These are phyloP conservation scores for Diceros bicornis DNA, from an alignment of 2,797 vertebrate genomes.

Conservation along the genomic window DNA sequence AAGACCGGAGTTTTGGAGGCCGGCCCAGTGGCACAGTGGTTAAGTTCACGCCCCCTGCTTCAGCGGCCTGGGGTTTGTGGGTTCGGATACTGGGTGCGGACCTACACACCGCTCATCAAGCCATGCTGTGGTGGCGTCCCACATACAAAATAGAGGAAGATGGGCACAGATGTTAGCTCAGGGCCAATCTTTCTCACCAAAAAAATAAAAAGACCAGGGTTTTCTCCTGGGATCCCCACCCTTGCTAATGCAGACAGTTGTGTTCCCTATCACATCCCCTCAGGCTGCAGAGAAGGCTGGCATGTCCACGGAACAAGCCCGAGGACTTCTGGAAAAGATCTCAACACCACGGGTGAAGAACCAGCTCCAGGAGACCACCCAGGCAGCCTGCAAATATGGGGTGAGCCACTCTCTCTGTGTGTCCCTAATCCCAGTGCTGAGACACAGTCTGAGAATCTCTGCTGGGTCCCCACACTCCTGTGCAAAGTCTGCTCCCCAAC, in stretches of 20 bases:
- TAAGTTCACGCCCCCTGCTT: too few species aligned
- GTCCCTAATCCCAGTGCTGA: background rate
- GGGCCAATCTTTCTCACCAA: too few species aligned
- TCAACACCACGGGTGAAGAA: conserved; percentile 92
- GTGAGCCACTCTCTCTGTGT: conserved; percentile 86
- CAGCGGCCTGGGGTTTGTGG: too few species aligned
- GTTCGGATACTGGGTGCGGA: too few species aligned
- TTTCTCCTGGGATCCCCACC: background rate
- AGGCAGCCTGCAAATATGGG: conserved; percentile 91
- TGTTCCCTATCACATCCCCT: background rate
- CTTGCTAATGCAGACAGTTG: background rate
- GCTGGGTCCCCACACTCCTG: background rate
- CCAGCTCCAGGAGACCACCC: conserved; percentile 91
- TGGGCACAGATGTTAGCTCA: too few species aligned
- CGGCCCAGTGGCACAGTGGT: too few species aligned
- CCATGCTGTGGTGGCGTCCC: too few species aligned
- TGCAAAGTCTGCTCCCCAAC: background rate
- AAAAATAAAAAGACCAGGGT: background rate
- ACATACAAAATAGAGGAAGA: too few species aligned
- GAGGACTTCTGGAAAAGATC: conserved; percentile 88
- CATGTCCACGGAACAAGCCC: conserved; percentile 89
- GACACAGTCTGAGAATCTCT: background rate
- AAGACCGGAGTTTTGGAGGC: background rate
- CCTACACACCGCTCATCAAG: too few species aligned
- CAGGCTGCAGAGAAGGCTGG: conserved; percentile 94